Evolutionary conservation across 2,888 invertebrate genomes (phyloP).

Genomic region (Meteorus colon): DNA sequence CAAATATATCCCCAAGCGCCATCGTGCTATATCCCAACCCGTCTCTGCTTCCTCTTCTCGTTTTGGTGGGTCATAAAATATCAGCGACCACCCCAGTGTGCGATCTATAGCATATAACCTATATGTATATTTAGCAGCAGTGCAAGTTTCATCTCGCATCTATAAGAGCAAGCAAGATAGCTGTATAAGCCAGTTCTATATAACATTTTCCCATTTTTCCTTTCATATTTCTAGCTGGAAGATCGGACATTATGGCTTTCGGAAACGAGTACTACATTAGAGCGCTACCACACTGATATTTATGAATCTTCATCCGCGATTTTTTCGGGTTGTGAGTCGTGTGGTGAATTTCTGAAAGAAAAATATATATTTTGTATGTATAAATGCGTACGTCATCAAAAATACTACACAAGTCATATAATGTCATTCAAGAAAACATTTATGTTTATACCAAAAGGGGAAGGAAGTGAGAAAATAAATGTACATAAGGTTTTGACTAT

Average conservation of each 20-base stretch:
- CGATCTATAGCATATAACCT: slow-evolving; percentile 41
- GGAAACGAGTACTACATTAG: slow-evolving; percentile 59
- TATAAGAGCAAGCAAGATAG: slow-evolving; percentile 7
- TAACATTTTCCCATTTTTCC: slow-evolving; percentile 53
- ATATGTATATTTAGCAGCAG: slow-evolving; percentile 26
- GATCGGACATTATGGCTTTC: slow-evolving; percentile 59
- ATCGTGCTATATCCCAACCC: slow-evolving; percentile 28
- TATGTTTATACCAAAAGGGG: slow-evolving; percentile 22
- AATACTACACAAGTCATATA: slow-evolving; percentile 31
- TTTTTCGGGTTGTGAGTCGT: slow-evolving; percentile 44
- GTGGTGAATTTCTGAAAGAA: background rate
- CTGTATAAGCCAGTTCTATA: background rate
- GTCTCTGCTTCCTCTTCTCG: slow-evolving; percentile 9
- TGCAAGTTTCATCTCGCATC: slow-evolving; percentile 22
- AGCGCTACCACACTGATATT: slow-evolving; percentile 56
- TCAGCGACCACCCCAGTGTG: slow-evolving; percentile 40
- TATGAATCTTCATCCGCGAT: slow-evolving; percentile 56
- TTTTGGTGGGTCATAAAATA: slow-evolving; percentile 48
- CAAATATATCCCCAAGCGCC: slow-evolving; percentile 16
- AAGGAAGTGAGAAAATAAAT: slow-evolving; percentile 12
- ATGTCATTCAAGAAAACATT: slow-evolving; percentile 35
- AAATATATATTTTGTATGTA: background rate
- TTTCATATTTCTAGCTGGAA: slow-evolving; percentile 51
- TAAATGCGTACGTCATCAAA: slow-evolving; percentile 18
- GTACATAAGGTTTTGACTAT: background rate